Conservation (phyloP, 2,888 invertebrate species). For the Amphipyra berbera region DNA sequence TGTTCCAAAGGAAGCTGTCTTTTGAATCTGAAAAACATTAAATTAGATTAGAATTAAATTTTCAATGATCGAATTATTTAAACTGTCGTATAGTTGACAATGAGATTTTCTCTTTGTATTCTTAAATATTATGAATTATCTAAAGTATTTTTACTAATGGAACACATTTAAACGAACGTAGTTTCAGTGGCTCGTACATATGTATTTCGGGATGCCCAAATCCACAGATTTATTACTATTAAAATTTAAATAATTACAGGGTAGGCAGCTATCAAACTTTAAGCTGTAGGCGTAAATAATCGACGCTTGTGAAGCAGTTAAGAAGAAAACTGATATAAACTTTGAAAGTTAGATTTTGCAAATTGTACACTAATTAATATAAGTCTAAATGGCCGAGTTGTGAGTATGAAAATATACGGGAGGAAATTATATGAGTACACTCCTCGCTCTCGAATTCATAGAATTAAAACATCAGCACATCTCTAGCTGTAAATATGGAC, state of each 20-base stretch:
- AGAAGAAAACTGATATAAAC: conserved; percentile 44
- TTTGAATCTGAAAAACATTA: no score
- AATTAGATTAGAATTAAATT: no score
- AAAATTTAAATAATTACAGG: conserved; percentile 4
- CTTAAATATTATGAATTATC: no score
- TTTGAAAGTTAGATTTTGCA: conserved; percentile 46
- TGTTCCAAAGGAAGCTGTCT: no score
- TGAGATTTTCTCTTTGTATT: no score
- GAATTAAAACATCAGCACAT: no score
- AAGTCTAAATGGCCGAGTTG: conserved; percentile 35
- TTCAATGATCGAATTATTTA: no score
- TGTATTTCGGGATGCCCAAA: neutral
- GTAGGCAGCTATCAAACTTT: conserved; percentile 4
- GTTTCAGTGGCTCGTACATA: neutral
- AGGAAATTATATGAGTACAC: neutral
- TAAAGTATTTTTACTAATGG: no score
- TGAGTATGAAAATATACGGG: conserved; percentile 29
- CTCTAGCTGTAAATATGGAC: no score
- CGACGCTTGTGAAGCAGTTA: conserved; percentile 26
- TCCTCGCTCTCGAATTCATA: neutral
- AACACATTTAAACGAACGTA: neutral
- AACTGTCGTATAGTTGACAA: no score
- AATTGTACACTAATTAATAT: conserved; percentile 54
- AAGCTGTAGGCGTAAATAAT: conserved; percentile 35
- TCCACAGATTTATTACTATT: conserved; percentile 1